phyloP scores from a whole-genome alignment of 2,113 vertebrate species.

The Peucedramus taeniatus region DNA sequence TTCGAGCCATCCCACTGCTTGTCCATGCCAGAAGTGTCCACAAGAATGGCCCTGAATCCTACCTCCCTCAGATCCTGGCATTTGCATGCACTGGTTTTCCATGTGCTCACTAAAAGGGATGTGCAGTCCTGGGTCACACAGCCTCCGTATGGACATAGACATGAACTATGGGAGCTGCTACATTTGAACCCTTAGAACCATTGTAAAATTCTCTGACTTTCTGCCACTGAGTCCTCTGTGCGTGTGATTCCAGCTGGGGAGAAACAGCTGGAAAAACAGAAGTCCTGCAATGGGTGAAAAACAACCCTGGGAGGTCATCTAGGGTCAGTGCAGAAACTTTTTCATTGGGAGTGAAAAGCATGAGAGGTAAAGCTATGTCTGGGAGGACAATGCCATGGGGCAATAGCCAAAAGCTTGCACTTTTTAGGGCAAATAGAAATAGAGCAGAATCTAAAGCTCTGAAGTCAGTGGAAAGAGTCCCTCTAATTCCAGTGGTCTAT shows the following conservation, averaged over 20 bases:
- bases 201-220: not conserved
- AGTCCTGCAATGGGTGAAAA: not conserved
- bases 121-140: fast-evolving
- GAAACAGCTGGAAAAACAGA: not conserved
- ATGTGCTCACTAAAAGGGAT: not conserved
- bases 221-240: not conserved
- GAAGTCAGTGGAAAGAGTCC: conserved; percentile 26
- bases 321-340: not conserved
- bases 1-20: not conserved
- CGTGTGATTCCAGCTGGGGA: not conserved
- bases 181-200: not conserved
- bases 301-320: not conserved
- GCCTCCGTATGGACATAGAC: not conserved
- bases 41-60: not conserved
- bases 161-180: not conserved
- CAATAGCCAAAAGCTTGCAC: not conserved
- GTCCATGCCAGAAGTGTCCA: not conserved
- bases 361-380: not conserved
- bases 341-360: not conserved
- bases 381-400: not conserved
- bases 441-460: not conserved
- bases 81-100: fast-evolving
- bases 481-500: conserved; percentile 25
- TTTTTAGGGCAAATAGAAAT: not conserved
- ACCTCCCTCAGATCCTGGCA: fast-evolving